These are phyloP conservation scores for Opisthograptis luteolata DNA, from an alignment of 2,888 invertebrate genomes.

Conservation along the genomic window DNA sequence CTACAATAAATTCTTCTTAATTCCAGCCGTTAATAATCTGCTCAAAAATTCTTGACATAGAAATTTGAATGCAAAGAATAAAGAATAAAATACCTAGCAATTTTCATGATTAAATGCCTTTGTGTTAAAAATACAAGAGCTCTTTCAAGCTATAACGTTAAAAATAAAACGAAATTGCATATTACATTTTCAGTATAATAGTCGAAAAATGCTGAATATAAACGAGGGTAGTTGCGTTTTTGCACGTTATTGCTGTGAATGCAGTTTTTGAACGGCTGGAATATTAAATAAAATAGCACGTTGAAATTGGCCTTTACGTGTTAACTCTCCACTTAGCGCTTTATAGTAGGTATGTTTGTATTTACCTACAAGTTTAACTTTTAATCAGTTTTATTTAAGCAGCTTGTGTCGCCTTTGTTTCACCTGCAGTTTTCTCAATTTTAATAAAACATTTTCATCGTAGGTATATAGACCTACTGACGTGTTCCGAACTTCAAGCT, in stretches of 20 bases:
- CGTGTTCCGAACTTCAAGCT: too few relatives aligned
- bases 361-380: too few relatives aligned
- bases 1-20: too few relatives aligned
- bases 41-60: too few relatives aligned
- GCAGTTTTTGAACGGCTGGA: not conserved
- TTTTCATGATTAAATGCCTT: not conserved
- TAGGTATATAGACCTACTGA: too few relatives aligned
- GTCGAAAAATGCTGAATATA: not conserved
- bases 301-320: conserved; percentile 1
- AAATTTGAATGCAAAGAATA: not conserved
- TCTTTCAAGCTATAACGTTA: not conserved
- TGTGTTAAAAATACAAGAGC: not conserved
- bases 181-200: not conserved
- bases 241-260: not conserved
- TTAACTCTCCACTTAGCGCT: conserved; percentile 1
- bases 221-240: not conserved
- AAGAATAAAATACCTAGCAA: not conserved
- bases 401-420: too few relatives aligned
- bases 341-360: too few relatives aligned
- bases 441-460: too few relatives aligned
- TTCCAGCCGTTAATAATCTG: too few relatives aligned
- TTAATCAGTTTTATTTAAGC: too few relatives aligned
- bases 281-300: not conserved
- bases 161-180: not conserved
- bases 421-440: too few relatives aligned